These are phyloP conservation scores for Coleophora flavipennella DNA, from an alignment of 2,888 invertebrate genomes.

Conservation along the genomic window DNA sequence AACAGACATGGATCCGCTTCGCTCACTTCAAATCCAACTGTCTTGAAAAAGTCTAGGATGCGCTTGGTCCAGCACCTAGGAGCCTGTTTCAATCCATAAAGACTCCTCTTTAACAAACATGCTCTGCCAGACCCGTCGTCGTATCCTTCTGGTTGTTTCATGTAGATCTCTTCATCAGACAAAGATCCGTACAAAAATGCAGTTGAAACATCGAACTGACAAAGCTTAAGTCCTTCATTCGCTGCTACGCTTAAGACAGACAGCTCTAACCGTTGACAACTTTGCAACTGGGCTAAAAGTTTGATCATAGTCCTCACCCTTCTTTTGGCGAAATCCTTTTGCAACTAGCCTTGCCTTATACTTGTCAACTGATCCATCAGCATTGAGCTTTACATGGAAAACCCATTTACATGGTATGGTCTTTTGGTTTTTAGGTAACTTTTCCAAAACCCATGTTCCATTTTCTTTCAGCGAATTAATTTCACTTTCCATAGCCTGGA, in stretches of 20 bases:
- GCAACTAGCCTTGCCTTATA: conserved; percentile 18
- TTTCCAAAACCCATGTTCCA: conserved; percentile 17
- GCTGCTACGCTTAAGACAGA: conserved; percentile 1
- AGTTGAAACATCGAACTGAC: neutral
- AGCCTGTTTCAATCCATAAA: neutral
- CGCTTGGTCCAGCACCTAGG: neutral
- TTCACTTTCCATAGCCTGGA: conserved; percentile 19
- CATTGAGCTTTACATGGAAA: conserved; percentile 15
- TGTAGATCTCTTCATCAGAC: neutral
- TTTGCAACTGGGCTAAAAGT: too few relatives aligned
- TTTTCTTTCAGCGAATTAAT: conserved; percentile 18
- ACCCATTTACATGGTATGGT: conserved; percentile 14
- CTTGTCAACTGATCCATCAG: conserved; percentile 13
- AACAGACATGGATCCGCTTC: neutral
- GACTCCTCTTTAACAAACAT: neutral
- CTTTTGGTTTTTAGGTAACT: conserved; percentile 14
- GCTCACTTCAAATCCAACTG: neutral
- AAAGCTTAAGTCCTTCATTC: neutral
- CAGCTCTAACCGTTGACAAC: conserved; percentile 8
- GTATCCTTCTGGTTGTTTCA: neutral
- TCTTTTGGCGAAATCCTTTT: neutral
- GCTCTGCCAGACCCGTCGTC: neutral
- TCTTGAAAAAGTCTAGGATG: neutral
- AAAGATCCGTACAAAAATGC: neutral
- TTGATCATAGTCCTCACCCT: too few relatives aligned